A percentile compares a stretch with the other conserved stretches of the same genome.
phyloP scores from a whole-genome alignment of 1,140 invertebrate genomes.

The Ceratitis capitata region DNA sequence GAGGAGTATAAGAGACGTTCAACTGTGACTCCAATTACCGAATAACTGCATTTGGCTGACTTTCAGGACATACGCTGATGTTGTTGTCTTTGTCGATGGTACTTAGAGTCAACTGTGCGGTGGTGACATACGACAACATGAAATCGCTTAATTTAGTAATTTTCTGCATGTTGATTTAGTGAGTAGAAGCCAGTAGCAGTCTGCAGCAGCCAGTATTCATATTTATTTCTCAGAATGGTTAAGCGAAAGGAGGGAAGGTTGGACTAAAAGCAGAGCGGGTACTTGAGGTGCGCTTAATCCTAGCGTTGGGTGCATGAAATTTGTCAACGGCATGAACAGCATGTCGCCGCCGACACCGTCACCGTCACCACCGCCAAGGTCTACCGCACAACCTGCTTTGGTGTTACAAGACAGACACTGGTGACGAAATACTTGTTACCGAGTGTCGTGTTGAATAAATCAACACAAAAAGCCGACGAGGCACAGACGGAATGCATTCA shows the following conservation, averaged over 20 bases:
- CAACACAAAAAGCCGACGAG: background rate
- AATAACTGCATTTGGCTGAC: background rate
- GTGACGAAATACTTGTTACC: background rate
- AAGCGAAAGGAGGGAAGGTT: background rate
- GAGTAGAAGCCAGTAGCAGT: background rate
- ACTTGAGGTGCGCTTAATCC: background rate
- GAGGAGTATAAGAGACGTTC: background rate
- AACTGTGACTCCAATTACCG: background rate
- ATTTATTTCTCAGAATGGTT: too few species aligned
- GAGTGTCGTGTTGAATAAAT: background rate
- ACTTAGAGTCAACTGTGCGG: background rate
- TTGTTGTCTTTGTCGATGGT: background rate
- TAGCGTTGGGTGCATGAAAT: background rate
- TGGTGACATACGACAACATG: background rate
- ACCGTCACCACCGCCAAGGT: background rate
- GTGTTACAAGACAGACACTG: background rate
- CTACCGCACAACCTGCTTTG: background rate
- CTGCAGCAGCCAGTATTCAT: background rate
- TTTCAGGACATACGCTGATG: background rate
- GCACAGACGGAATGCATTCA: background rate
- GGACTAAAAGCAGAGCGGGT: background rate
- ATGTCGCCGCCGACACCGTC: background rate
- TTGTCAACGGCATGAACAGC: background rate
- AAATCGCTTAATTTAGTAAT: conserved; percentile 11
- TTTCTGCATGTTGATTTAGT: background rate